Base-by-base conservation (phyloP, 2,888 invertebrate species). In the Ophraella communa region DNA sequence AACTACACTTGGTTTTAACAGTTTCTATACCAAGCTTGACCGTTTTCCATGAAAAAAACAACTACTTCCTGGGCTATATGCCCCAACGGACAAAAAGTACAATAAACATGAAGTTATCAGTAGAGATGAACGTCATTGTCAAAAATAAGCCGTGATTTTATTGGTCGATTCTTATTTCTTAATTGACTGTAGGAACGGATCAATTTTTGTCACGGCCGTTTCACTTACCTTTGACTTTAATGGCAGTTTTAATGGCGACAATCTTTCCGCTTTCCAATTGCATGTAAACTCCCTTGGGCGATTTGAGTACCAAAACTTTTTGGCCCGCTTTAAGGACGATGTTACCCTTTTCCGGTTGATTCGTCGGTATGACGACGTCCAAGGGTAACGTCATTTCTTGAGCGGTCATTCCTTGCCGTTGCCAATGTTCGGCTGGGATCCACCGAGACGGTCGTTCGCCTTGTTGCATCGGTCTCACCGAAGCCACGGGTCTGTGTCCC, bases 261-360 rank as follows among this genome's bases (percentile, higher is more conserved):
- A 97, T 95, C 83, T 96, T 95, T 24, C 96, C 96, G 73, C 94
- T 95, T 78, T 95, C 94, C 47, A 96, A 84, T 75, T 96, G 93
- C 90, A 98, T 94, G 82, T 97, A 97, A 71, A 97, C 96, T 51
- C 97, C 97, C 82, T 96, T 96, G 0, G 95, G 93, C 5, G 96
- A 96, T 81, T 96, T 95, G 39, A 98, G 85, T 3, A 98, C 95
- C 87, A 96, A 91, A 0, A 98, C 96, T 73, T 95, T 90, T 80
- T 97, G 95, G 0, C 97, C 97, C 0, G 96, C 95, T 78, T 95
- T 95, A 55, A 98, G 85, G 14, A 94, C 93, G 66, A 96, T 95
- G 73, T 93, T 94, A 5, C 93, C 91, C 78, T 94, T 92, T 73
- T 95, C 94, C 0, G 93, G 91, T 11, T 94, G 92, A 80, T 95